Evolutionary conservation across 2,797 vertebrate genomes (phyloP), one percentile per base, ranked within the genome.

Genomic region (Gymnothorax javanicus): DNA sequence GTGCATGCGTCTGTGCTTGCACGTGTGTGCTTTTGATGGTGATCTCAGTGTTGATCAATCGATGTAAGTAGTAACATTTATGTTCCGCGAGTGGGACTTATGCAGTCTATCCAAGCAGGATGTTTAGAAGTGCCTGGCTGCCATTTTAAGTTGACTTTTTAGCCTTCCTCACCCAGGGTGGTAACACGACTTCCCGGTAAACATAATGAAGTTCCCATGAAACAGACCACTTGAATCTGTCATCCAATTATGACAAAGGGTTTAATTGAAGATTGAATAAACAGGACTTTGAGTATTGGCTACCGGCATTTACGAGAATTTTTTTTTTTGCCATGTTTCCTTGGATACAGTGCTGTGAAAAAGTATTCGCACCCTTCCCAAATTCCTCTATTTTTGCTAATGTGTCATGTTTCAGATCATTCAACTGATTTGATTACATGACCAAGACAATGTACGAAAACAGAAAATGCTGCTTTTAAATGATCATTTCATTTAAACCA

Each of bases 191-290:
- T 90, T 87, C 77, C 85, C 87, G 88, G 82, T 52, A 92, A 89
- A 92, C 90, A 88, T 56, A 88, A 71, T 89, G 87, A 93, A 89
- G 90, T 87, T 91, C 92, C 93, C 84, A 93, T 92, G 91, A 91
- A 92, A 88, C 91, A 57, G 89, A 88, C 90, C 87, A 87, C 89
- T 90, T 88, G 77, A 90, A 92, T 93, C 92, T 91, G 87, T 94
- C 91, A 92, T 91, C 93, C 90, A 90, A 89, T 95, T 93, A 92
- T 91, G 91, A 93, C 90, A 91, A 88, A 88, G 87, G 90, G 93
- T 91, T 89, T 91, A 93, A 94, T 95, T 94, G 93, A 91, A 89
- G 91, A 87, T 17, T 25, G 85, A 86, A 87, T 91, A 92, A 92
- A 92, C 91, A 91, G 90, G 91, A 89, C 25, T 89, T 85, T 88